Evolutionary conservation across 2,113 vertebrate genomes (phyloP).

Genomic region (Gobiocypris rarus): DNA sequence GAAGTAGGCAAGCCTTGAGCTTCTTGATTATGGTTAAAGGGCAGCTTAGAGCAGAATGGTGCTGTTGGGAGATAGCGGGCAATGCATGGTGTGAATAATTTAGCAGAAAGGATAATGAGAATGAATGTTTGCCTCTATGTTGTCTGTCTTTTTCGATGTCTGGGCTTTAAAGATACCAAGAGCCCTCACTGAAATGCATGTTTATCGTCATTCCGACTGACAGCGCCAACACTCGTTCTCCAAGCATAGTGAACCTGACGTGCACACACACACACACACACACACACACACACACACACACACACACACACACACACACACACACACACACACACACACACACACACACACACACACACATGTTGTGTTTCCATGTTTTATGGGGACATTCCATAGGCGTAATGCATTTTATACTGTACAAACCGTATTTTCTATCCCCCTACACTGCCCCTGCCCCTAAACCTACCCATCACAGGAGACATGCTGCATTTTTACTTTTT

Average conservation of each 20-base stretch:
- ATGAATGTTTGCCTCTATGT: slow-evolving; percentile 62
- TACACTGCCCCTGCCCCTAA: too few relatives aligned
- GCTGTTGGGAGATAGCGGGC: slow-evolving; percentile 57
- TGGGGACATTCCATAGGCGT: too few relatives aligned
- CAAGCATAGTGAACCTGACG: slow-evolving; percentile 8
- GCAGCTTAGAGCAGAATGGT: slow-evolving; percentile 51
- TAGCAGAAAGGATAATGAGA: slow-evolving; percentile 66
- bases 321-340: slow-evolving; percentile 34
- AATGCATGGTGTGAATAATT: slow-evolving; percentile 62
- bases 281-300: slow-evolving; percentile 36
- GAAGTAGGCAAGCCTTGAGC: slow-evolving; percentile 43
- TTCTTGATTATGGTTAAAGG: slow-evolving; percentile 58
- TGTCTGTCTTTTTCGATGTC: slow-evolving; percentile 40
- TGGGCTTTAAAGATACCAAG: slow-evolving; percentile 61
- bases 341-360: slow-evolving; percentile 41
- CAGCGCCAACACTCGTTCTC: slow-evolving; percentile 22
- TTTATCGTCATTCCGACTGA: slow-evolving; percentile 52
- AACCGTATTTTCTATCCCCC: too few relatives aligned
- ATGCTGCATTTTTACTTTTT: too few relatives aligned
- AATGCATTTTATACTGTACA: too few relatives aligned
- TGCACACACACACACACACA: slow-evolving; percentile 23
- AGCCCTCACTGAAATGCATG: slow-evolving; percentile 41
- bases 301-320: slow-evolving; percentile 42
- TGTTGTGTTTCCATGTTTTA: too few relatives aligned
- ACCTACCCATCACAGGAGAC: too few relatives aligned